These are phyloP conservation scores for Cinclus cinclus DNA, from an alignment of 2,113 vertebrate species.

Conservation along the genomic window DNA sequence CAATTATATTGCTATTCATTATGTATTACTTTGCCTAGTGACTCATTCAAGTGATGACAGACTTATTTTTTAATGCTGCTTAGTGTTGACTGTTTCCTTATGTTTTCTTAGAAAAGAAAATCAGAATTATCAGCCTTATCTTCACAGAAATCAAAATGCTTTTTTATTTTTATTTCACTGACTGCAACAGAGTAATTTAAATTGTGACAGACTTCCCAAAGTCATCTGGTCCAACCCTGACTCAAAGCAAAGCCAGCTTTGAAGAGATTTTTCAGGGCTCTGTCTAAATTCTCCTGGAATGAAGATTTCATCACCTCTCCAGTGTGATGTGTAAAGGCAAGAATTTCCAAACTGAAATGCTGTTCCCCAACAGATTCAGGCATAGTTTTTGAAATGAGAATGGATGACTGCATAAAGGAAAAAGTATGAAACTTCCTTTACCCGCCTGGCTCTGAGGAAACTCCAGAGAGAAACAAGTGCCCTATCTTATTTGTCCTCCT, in stretches of 20 bases:
- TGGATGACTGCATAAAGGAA: neutral
- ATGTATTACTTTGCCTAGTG: neutral
- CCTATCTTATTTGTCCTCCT: neutral
- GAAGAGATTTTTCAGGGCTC: neutral
- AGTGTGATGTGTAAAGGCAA: neutral
- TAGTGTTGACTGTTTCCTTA: neutral
- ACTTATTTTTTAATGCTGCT: neutral
- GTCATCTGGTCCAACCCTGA: neutral
- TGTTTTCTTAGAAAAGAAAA: neutral
- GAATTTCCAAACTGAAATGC: neutral
- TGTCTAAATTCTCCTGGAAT: neutral
- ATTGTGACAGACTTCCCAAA: neutral
- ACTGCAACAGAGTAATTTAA: neutral
- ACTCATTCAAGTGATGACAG: neutral
- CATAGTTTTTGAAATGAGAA: neutral
- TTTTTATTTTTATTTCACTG: neutral
- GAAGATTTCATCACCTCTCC: neutral
- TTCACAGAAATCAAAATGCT: neutral
- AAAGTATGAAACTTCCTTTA: neutral
- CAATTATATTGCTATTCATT: neutral
- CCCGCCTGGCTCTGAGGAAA: neutral
- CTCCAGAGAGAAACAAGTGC: neutral
- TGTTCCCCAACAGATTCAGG: neutral
- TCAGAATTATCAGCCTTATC: neutral
- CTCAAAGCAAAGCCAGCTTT: neutral